A percentile compares a stretch with the other conserved stretches of the same genome.
Conservation (phyloP, 2,797 vertebrate species). For the Babyrousa celebensis region DNA sequence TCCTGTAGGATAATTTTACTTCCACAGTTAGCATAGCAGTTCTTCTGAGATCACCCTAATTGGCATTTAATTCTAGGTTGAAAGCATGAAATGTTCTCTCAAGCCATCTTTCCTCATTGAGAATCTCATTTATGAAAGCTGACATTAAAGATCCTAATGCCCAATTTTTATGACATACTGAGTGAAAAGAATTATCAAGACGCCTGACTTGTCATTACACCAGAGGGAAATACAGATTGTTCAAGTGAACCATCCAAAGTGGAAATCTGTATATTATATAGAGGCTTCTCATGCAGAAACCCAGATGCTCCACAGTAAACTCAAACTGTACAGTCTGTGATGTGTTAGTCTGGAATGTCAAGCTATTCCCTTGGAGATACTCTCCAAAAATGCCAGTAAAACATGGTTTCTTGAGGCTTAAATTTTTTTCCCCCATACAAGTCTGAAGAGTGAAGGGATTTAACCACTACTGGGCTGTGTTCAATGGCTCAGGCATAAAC, state of each 20-base stretch:
- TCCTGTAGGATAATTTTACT: conserved; percentile 20
- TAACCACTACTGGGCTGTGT: not conserved
- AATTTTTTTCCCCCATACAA: not conserved
- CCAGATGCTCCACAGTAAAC: not conserved
- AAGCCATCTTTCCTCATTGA: conserved; percentile 46
- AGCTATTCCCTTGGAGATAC: not conserved
- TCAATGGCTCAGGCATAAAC: not conserved
- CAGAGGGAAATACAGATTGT: conserved; percentile 67
- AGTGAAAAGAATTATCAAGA: conserved; percentile 58
- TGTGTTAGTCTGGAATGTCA: not conserved
- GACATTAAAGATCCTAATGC: conserved; percentile 32
- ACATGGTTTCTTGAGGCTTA: not conserved
- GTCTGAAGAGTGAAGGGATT: conserved; percentile 5
- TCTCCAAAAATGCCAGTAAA: conserved; percentile 24
- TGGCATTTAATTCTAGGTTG: conserved; percentile 16
- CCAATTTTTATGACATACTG: conserved; percentile 17
- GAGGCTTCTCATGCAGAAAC: not conserved
- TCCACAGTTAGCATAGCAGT: conserved; percentile 25
- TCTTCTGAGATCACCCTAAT: conserved; percentile 43
- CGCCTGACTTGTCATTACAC: not conserved
- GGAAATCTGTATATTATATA: not conserved
- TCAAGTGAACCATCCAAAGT: conserved; percentile 54
- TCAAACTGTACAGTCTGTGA: no score
- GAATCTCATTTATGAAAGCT: conserved; percentile 55
- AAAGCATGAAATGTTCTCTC: conserved; percentile 76